phyloP scores from a whole-genome alignment of 2,113 vertebrate species.

The Brienomyrus brachyistius region DNA sequence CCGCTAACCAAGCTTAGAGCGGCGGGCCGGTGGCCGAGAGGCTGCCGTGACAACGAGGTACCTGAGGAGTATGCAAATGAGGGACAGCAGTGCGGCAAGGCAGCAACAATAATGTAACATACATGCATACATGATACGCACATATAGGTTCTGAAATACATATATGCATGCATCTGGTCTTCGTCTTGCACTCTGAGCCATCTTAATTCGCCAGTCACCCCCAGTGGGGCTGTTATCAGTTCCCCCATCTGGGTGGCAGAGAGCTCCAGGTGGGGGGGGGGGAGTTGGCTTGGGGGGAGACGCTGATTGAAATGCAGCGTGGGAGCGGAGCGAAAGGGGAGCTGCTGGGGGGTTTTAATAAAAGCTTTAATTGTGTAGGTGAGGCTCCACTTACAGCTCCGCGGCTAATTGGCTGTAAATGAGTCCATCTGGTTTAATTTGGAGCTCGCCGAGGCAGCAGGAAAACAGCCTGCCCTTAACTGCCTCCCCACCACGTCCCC shows the following conservation, averaged over 20 bases:
- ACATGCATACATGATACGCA: background rate
- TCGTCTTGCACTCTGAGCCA: background rate
- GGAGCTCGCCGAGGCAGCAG: conserved; percentile 42
- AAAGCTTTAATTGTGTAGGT: conserved; percentile 53
- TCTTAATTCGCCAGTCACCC: conserved; percentile 19
- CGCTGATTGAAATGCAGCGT: conserved; percentile 17
- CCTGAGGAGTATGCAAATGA: background rate
- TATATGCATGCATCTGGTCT: background rate
- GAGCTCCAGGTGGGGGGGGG: conserved; percentile 21
- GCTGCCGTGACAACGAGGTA: background rate
- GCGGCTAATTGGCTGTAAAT: conserved; percentile 62
- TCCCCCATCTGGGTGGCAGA: conserved; percentile 25
- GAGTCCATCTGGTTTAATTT: conserved; percentile 64
- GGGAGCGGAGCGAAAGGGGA: conserved; percentile 8
- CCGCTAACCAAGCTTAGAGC: background rate
- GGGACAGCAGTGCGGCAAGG: background rate
- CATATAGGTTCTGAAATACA: background rate
- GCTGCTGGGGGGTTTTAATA: conserved; percentile 45
- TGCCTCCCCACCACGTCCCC: background rate
- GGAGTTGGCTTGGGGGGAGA: background rate
- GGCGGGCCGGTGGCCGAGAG: background rate
- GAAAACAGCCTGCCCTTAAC: conserved; percentile 20
- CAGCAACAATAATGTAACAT: background rate
- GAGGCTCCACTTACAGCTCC: conserved; percentile 46
- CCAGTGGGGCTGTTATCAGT: conserved; percentile 29